phyloP scores from a whole-genome alignment of 1,140 invertebrate species.

The Seison nebaliae region DNA sequence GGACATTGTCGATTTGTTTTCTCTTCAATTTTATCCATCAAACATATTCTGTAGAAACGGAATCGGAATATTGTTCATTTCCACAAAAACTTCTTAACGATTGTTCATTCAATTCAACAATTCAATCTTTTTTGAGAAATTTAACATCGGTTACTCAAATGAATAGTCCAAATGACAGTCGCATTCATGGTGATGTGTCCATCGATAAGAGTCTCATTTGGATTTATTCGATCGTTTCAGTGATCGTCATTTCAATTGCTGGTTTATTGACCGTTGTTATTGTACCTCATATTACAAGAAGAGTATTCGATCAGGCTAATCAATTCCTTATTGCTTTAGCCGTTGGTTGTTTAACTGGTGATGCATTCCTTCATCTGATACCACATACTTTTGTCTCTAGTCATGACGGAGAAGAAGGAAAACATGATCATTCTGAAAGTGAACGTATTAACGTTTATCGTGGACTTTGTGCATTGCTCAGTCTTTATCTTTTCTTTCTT shows the following conservation, averaged over 20 bases:
- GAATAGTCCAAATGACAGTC: no score
- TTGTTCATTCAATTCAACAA: no score
- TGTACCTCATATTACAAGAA: no score
- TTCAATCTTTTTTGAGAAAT: no score
- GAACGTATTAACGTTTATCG: conserved; percentile 14
- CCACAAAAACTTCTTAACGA: no score
- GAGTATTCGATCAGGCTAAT: not conserved
- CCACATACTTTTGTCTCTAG: conserved; percentile 8
- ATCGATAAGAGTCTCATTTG: no score
- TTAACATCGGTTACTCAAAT: no score
- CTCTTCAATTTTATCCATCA: no score
- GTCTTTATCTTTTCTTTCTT: conserved; percentile 21
- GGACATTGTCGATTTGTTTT: no score
- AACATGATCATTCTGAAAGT: not conserved
- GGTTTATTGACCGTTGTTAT: conserved; percentile 7
- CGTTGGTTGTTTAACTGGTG: conserved; percentile 7
- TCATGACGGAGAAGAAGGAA: not conserved
- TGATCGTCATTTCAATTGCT: conserved; percentile 7
- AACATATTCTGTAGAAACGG: no score
- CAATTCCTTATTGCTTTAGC: conserved; percentile 14
- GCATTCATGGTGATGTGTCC: no score
- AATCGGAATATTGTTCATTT: no score
- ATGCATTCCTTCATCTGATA: conserved; percentile 13
- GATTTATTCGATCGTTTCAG: conserved; percentile 10
- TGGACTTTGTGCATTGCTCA: conserved; percentile 17